Evolutionary conservation across 2,797 vertebrate genomes (phyloP).

Genomic region (Enteromius thamalakanensis): DNA sequence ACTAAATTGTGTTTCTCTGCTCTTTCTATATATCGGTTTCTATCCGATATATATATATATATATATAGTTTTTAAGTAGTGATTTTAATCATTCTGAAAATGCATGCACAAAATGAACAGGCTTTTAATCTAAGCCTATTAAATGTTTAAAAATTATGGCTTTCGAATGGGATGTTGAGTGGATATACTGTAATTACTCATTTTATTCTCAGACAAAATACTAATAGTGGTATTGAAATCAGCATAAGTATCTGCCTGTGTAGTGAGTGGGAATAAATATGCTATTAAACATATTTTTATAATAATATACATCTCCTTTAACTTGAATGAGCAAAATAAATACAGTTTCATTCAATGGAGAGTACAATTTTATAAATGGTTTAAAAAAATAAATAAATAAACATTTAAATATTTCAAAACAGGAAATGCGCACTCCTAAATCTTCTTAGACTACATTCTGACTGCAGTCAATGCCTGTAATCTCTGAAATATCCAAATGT

Average conservation of each 20-base stretch:
- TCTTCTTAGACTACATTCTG: background rate
- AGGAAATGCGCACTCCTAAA: background rate
- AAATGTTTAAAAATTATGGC: background rate
- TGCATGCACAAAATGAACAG: background rate
- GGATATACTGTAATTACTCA: background rate
- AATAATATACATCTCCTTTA: background rate
- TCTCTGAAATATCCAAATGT: background rate
- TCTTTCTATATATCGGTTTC: background rate
- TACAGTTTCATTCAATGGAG: background rate
- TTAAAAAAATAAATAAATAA: background rate
- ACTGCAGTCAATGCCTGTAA: background rate
- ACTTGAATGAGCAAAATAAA: background rate
- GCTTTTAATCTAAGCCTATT: background rate
- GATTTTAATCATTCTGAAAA: too few relatives aligned
- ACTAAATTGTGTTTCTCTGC: background rate
- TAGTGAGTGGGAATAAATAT: background rate
- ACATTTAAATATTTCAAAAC: constrained; percentile 16
- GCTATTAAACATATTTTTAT: background rate
- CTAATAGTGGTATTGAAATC: background rate
- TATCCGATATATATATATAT: background rate
- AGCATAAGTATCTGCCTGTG: too few relatives aligned
- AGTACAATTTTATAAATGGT: background rate
- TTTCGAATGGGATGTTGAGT: background rate
- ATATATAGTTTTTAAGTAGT: too few relatives aligned
- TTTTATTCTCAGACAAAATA: background rate